Conservation (phyloP, 2,888 invertebrate species). For the Hesperia comma region DNA sequence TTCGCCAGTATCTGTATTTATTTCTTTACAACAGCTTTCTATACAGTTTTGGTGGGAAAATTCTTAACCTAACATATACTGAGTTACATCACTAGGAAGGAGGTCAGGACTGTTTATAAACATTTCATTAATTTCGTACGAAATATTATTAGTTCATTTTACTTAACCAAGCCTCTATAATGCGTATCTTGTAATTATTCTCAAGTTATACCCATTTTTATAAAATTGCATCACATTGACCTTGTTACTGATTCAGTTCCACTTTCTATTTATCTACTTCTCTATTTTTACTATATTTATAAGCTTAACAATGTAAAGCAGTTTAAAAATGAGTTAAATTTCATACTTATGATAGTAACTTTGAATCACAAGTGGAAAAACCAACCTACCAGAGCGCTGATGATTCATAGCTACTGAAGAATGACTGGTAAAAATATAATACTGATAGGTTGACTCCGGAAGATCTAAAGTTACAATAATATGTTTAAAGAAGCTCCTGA, state of each 20-base stretch:
- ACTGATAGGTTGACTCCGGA: too few relatives aligned
- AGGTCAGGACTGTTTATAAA: constrained; percentile 81
- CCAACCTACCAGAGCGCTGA: background rate
- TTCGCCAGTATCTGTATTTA: constrained; percentile 27
- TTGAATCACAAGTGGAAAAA: background rate
- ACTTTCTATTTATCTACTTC: constrained; percentile 62
- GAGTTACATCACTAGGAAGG: constrained; percentile 75
- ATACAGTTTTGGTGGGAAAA: constrained; percentile 77
- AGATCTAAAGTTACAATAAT: too few relatives aligned
- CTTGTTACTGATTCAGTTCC: constrained; percentile 47
- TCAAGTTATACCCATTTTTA: background rate
- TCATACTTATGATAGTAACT: background rate
- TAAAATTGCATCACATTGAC: constrained; percentile 34
- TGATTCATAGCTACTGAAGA: background rate
- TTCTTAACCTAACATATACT: constrained; percentile 71
- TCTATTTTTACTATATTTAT: constrained; percentile 4
- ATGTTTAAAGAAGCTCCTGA: too few relatives aligned
- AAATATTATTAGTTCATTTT: constrained; percentile 18
- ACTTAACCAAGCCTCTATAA: background rate
- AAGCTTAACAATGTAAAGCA: background rate
- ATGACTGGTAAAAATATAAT: too few relatives aligned
- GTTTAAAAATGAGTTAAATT: background rate
- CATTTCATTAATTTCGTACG: constrained; percentile 59
- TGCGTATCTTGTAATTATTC: background rate
- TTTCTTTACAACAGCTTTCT: constrained; percentile 27